Base-by-base conservation (phyloP, 53 echinoderm and acorn worm genomes). In the Astropecten irregularis region DNA sequence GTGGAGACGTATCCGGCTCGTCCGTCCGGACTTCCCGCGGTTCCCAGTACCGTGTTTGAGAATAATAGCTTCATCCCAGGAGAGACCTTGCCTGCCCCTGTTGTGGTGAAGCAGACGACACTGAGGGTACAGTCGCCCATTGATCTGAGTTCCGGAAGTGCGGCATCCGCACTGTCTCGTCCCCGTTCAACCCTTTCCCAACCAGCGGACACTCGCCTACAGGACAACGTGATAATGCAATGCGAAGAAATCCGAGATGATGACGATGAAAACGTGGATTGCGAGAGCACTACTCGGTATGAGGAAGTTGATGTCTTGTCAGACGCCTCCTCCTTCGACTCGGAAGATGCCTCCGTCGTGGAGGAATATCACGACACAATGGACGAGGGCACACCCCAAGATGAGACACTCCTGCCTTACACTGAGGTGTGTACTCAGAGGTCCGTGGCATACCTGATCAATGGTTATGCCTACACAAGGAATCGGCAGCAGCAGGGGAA, bases 1-100 rank as follows among this genome's bases (percentile, higher is more conserved):
- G 79, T 79, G 47, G 79, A 79, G 79, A 62, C 79, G 6, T 79
- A 79, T 46, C 79, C 79, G 4, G 61, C 79, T 30, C 61, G 31
- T 15, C 61, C 61, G 14, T 22, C 9, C 0, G 58, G 57, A 36
- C 57, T 55, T 9, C 25, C 76, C 14, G 32, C 79, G 14, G 79
- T 46, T 20, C 4, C 60, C 4, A 46, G 79, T 46, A 10, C 47
- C 70, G 79, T 79, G 61, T 11, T 79, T 60, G 79, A 79, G 23
- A 79, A 79, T 46, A 61, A 62, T 40, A 28, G 61, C 2, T 79
- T 79, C 48, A 79, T 79, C 48, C 32, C 79, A 5, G 79, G 79
- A 27, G 61, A 79, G 22, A 61, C 15, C 31, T 47, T 79, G 27
- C 60, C 61, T 22, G 5, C 54, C 3, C 19, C 18, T 46, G 48